Percentiles rank a stretch among this genome's conserved stretches.
Conservation (phyloP, 2,797 vertebrate genomes). For the Spinus olivaceus region DNA sequence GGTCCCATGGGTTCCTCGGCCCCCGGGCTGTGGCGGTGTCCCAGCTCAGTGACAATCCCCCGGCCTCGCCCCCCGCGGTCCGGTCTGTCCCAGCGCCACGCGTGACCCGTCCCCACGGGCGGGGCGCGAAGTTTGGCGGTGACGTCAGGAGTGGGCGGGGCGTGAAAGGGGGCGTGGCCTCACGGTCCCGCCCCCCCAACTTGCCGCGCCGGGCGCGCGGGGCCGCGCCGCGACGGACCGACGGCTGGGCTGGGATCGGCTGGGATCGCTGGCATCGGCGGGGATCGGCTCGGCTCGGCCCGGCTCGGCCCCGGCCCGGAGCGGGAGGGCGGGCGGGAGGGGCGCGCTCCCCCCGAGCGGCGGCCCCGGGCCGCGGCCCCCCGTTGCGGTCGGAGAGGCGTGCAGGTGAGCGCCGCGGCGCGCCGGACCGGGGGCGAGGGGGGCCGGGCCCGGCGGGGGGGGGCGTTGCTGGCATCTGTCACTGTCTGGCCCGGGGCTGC, state of each 20-base stretch:
- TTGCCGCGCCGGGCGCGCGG: conserved; percentile 43
- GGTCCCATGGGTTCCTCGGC: not conserved
- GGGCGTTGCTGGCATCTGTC: not conserved
- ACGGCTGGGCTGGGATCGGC: not conserved
- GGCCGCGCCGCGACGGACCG: conserved; percentile 29
- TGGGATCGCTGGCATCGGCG: not conserved
- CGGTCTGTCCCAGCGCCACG: not conserved
- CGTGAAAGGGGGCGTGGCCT: not conserved
- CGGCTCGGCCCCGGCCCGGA: not conserved
- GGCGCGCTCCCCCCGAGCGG: not conserved
- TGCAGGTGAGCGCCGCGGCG: conserved; percentile 24
- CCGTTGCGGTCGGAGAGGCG: not conserved
- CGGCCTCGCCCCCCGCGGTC: not conserved
- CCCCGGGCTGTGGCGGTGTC: not conserved
- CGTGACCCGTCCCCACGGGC: not conserved
- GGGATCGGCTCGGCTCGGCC: not conserved
- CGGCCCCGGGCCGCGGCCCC: not conserved
- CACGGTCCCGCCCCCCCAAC: not conserved
- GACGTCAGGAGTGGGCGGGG: not conserved
- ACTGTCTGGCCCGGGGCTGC: not conserved
- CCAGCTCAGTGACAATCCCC: not conserved
- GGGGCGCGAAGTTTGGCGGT: conserved; percentile 14
- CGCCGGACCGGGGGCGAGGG: not conserved
- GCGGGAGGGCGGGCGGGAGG: not conserved
- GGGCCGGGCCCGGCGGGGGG: not conserved